Evolutionary conservation across 2,797 vertebrate genomes (phyloP).

Genomic region (Pagetopsis macropterus): DNA sequence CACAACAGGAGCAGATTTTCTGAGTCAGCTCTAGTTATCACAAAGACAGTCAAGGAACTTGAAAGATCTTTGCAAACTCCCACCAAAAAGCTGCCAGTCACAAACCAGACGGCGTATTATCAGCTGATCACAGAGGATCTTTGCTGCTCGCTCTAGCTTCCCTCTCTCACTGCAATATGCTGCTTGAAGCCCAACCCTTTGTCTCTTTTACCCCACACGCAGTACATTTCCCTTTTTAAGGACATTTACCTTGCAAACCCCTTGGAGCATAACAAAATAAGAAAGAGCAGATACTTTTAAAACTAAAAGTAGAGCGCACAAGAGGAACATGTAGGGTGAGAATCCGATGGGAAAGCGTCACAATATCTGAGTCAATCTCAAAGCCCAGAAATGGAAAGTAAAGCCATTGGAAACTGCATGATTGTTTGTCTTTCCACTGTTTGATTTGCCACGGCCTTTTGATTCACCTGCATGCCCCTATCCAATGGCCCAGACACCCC

Average conservation of each 20-base stretch:
- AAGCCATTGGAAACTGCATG: constrained; percentile 73
- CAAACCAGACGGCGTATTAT: constrained; percentile 62
- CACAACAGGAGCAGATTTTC: constrained; percentile 45
- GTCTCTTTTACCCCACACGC: constrained; percentile 26
- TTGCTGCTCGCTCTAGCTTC: constrained; percentile 44
- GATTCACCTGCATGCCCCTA: constrained; percentile 70
- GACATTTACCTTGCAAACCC: constrained; percentile 54
- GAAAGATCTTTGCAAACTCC: constrained; percentile 34
- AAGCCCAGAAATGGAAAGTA: constrained; percentile 68
- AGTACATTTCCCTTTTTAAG: constrained; percentile 76
- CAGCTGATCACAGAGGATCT: constrained; percentile 58
- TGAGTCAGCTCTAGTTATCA: constrained; percentile 24
- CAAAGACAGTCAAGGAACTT: constrained; percentile 13
- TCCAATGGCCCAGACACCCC: constrained; percentile 60
- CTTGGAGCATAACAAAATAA: constrained; percentile 20
- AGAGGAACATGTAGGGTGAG: background rate
- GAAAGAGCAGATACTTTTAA: background rate
- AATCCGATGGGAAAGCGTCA: constrained; percentile 26
- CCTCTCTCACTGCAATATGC: constrained; percentile 40
- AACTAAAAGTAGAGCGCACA: background rate
- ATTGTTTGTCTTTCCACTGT: constrained; percentile 59
- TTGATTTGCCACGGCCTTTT: constrained; percentile 56
- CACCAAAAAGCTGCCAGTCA: constrained; percentile 58
- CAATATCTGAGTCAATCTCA: constrained; percentile 50
- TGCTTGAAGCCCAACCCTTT: constrained; percentile 57